phyloP scores from a whole-genome alignment of 2,797 vertebrate genomes.

The Xenopus petersii region DNA sequence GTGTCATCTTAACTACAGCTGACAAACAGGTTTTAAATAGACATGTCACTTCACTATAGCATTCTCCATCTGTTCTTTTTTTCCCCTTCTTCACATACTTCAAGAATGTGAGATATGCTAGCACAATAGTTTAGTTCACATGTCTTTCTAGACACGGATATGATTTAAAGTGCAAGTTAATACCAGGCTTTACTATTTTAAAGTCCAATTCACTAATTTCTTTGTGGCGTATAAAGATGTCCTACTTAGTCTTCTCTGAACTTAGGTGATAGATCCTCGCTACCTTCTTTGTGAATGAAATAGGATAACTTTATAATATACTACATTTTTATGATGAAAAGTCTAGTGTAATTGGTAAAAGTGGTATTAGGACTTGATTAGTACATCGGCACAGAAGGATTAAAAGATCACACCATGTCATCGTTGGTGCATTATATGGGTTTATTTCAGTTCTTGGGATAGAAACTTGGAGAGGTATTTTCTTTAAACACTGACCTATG shows the following conservation, averaged over 20 bases:
- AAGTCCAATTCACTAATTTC: too few species aligned
- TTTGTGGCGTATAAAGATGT: too few species aligned
- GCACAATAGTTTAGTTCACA: conserved; percentile 55
- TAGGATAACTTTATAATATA: too few species aligned
- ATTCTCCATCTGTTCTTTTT: conserved; percentile 66
- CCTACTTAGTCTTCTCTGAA: too few species aligned
- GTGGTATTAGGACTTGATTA: not conserved
- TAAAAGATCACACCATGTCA: not conserved
- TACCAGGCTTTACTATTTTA: not conserved
- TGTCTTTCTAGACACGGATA: conserved; percentile 1
- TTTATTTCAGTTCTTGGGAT: not conserved
- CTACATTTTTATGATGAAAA: too few species aligned
- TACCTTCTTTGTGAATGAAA: too few species aligned
- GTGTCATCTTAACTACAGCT: conserved; percentile 71
- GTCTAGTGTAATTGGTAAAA: too few species aligned
- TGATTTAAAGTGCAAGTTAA: not conserved
- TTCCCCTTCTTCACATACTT: conserved; percentile 51
- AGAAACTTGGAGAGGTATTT: not conserved
- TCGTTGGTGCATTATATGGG: not conserved
- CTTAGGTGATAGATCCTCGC: too few species aligned
- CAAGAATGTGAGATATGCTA: conserved; percentile 61
- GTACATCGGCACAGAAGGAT: not conserved
- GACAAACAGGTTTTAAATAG: conserved; percentile 77
- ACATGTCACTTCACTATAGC: conserved; percentile 69
- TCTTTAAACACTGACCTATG: too few species aligned